A percentile compares a stretch with the other conserved stretches of the same genome.
These are phyloP conservation scores for Ormyrus labotus DNA, from an alignment of 2,888 invertebrate species.

Conservation along the genomic window DNA sequence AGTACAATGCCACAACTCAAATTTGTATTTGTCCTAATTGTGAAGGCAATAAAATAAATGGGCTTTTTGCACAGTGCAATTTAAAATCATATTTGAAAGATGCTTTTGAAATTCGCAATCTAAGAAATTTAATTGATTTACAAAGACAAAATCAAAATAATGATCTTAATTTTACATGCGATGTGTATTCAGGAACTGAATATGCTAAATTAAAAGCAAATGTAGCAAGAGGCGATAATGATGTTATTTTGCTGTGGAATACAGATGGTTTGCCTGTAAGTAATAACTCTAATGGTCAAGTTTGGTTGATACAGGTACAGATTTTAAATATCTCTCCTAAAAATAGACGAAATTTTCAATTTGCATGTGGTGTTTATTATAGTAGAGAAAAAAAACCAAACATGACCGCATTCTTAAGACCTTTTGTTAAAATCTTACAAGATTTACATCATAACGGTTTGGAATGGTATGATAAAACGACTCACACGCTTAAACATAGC, in stretches of 20 bases:
- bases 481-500: not conserved
- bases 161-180: slow-evolving; percentile 25
- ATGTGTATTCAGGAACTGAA: slow-evolving; percentile 25
- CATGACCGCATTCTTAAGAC: slow-evolving; percentile 34
- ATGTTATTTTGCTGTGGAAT: slow-evolving; percentile 46
- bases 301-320: slow-evolving; percentile 41
- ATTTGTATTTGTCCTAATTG: not conserved
- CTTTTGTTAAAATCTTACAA: slow-evolving; percentile 8
- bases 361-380: slow-evolving; percentile 38
- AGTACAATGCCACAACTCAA: not conserved
- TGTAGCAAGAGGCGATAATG: slow-evolving; percentile 18
- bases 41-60: not conserved
- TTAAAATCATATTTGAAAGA: too few species aligned
- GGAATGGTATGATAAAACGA: not conserved
- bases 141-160: not conserved
- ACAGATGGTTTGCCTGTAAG: slow-evolving; percentile 45
- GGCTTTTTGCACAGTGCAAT: too few species aligned
- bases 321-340: slow-evolving; percentile 42
- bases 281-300: slow-evolving; percentile 4
- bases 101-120: not conserved
- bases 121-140: not conserved
- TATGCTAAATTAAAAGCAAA: slow-evolving; percentile 32
- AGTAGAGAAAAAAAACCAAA: slow-evolving; percentile 42
- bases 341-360: slow-evolving; percentile 3
- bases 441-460: not conserved